These are phyloP conservation scores for Theretra japonica DNA, from an alignment of 2,888 invertebrate genomes.

Conservation along the genomic window DNA sequence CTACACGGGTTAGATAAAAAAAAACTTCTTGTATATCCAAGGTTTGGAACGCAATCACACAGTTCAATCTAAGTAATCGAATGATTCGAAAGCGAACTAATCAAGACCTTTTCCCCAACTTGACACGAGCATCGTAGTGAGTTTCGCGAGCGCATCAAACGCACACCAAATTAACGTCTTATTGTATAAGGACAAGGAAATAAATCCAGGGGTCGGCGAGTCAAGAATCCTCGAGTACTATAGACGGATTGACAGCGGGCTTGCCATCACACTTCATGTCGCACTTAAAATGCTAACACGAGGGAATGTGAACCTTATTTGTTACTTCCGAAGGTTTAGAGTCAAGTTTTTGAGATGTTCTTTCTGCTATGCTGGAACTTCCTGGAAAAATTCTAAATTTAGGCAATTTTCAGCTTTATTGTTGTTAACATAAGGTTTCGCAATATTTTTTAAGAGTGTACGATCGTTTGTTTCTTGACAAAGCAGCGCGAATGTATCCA, in stretches of 20 bases:
- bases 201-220: constrained; percentile 23
- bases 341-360: not conserved
- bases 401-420: not conserved
- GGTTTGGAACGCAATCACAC: too few relatives aligned
- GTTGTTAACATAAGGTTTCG: not conserved
- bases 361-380: not conserved
- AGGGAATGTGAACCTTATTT: not conserved
- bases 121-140: not conserved
- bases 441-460: not conserved
- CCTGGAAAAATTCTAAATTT: not conserved
- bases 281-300: not conserved
- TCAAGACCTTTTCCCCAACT: constrained; percentile 8
- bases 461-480: constrained; percentile 1
- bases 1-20: too few relatives aligned
- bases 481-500: constrained; percentile 28
- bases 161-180: constrained; percentile 22
- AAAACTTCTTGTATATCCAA: too few relatives aligned
- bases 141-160: constrained; percentile 25
- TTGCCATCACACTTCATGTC: constrained; percentile 9
- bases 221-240: constrained; percentile 23
- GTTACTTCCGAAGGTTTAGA: not conserved
- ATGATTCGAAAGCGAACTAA: not conserved
- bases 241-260: constrained; percentile 26
- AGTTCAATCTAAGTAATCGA: too few relatives aligned
- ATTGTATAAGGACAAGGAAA: constrained; percentile 24